phyloP scores from a whole-genome alignment of 2,113 vertebrate genomes.

The Corythoichthys haematopterus region DNA sequence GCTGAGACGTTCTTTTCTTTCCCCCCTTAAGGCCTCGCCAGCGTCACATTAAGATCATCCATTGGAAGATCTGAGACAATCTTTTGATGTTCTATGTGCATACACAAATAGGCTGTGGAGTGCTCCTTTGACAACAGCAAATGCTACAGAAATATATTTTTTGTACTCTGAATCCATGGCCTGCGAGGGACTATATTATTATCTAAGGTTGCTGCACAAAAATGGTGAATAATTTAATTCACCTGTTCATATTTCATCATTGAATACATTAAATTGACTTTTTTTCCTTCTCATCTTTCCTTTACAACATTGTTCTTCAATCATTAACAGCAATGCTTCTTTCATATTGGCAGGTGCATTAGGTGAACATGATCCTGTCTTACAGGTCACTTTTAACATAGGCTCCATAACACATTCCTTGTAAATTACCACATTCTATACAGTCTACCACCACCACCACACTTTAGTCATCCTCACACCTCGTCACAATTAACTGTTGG shows the following conservation, averaged over 20 bases:
- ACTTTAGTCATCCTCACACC: not conserved
- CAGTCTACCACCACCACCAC: not conserved
- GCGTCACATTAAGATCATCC: conserved; percentile 68
- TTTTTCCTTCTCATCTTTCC: conserved; percentile 6
- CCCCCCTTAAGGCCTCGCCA: conserved; percentile 54
- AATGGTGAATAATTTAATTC: conserved; percentile 61
- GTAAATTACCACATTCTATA: not conserved
- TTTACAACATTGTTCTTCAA: conserved; percentile 26
- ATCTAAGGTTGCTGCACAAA: conserved; percentile 43
- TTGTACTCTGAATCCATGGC: conserved; percentile 44
- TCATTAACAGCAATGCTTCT: conserved; percentile 4
- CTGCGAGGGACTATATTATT: conserved; percentile 56
- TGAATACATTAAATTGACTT: conserved; percentile 49
- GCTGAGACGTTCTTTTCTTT: conserved; percentile 38
- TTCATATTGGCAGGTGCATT: conserved; percentile 17
- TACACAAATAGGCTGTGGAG: conserved; percentile 64
- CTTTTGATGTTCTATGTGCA: conserved; percentile 71
- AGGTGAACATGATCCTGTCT: conserved; percentile 7
- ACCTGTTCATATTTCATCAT: conserved; percentile 63
- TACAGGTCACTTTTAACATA: conserved; percentile 1
- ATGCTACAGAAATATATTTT: conserved; percentile 50
- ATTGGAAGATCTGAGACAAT: conserved; percentile 60
- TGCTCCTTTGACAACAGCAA: conserved; percentile 62
- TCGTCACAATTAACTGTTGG: not conserved
- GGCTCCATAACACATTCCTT: conserved; percentile 4